These are phyloP conservation scores for Microcebus murinus DNA, from an alignment of 2,113 vertebrate species.

Conservation along the genomic window DNA sequence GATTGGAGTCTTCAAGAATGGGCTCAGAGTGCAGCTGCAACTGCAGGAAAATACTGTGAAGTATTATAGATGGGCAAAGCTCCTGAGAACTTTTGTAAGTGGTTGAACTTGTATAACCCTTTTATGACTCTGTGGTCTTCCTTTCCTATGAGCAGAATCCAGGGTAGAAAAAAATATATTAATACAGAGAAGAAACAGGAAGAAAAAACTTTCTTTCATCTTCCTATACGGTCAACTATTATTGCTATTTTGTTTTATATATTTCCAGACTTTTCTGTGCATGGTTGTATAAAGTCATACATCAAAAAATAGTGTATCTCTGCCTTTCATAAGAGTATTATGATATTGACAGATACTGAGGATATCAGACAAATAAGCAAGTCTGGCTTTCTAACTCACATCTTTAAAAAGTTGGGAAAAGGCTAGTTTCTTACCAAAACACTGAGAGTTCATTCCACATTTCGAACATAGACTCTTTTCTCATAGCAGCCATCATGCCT, in stretches of 20 bases:
- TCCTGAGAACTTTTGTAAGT: not conserved
- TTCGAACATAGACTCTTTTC: no score
- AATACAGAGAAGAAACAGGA: not conserved
- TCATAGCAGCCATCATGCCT: rapidly evolving
- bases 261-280: not conserved
- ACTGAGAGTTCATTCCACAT: not conserved
- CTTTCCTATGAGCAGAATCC: not conserved
- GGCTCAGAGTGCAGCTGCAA: rapidly evolving
- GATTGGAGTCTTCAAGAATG: rapidly evolving
- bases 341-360: not conserved
- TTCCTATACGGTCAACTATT: not conserved
- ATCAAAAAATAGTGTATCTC: not conserved
- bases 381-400: not conserved
- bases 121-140: not conserved
- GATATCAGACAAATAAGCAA: not conserved
- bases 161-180: not conserved
- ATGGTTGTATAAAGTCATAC: not conserved
- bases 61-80: no score
- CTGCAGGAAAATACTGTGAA: rapidly evolving
- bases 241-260: not conserved
- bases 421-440: not conserved
- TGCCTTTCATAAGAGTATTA: not conserved
- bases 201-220: not conserved
- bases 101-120: not conserved
- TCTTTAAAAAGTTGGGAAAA: not conserved